phyloP scores from a whole-genome alignment of 1,140 invertebrate species.

The Venturia canescens region DNA sequence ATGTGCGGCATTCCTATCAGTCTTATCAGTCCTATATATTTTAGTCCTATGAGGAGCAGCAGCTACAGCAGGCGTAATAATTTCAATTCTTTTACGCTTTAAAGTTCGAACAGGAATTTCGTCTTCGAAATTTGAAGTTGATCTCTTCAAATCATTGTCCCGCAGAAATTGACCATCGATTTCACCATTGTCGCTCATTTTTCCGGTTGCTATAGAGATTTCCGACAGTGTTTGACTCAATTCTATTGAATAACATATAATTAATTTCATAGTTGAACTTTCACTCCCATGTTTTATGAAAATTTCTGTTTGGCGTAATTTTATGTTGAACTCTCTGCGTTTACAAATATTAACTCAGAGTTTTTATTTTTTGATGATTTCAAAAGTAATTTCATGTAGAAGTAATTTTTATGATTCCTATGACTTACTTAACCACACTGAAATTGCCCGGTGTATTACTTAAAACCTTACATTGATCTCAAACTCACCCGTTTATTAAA shows the following conservation, averaged over 20 bases:
- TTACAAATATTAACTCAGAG: too few relatives aligned
- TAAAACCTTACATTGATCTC: too few relatives aligned
- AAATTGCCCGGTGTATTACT: too few relatives aligned
- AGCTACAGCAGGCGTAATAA: conserved; percentile 48
- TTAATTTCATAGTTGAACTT: neutral
- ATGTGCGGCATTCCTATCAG: conserved; percentile 35
- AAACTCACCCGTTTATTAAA: too few relatives aligned
- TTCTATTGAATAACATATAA: conserved; percentile 14
- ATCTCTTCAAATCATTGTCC: neutral
- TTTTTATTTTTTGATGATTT: too few relatives aligned
- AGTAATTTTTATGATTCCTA: too few relatives aligned
- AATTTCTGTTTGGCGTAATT: too few relatives aligned
- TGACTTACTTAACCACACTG: too few relatives aligned
- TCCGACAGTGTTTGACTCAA: conserved; percentile 22
- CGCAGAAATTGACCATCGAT: neutral
- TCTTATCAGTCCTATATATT: conserved; percentile 50
- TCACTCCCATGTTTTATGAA: neutral
- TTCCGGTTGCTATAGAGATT: neutral
- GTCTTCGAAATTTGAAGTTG: conserved; percentile 22
- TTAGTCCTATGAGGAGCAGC: conserved; percentile 50
- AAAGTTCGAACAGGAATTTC: neutral
- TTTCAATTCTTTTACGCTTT: conserved; percentile 37
- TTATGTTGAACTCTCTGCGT: too few relatives aligned
- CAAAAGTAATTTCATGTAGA: too few relatives aligned
- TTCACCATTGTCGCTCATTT: neutral